Base-by-base conservation (phyloP, 2,113 vertebrate species). In the Platysternon megacephalum region DNA sequence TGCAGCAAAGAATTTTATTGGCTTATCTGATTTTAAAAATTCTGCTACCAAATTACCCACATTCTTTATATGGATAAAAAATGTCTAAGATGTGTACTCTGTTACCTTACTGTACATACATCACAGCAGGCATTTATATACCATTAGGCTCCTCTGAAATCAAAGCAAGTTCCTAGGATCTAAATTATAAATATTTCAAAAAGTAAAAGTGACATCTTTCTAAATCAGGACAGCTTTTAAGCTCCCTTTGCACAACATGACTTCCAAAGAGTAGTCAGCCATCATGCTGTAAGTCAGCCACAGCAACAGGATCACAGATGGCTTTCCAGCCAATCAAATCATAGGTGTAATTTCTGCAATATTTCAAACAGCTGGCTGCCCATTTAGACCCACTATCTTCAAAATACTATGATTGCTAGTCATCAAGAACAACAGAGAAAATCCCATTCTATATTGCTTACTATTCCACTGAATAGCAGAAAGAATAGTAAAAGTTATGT, bases 221-320 rank as follows among this genome's bases (percentile, higher is more conserved):
- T 87, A 92, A 93, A 91, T 52, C 32, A 85, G 84, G 53, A 53
- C 84, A 85, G 53, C 76, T 79, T 97, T 97, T 84, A 97, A 91
- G 79, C 52, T 84, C 74, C 84, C 72, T 93, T 91, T 90, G 35
- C 56, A 95, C 89, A 96, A 11, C 46, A 11, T 68, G 82, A 96
- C 48, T 84, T 93, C 95, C 48, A 2, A 61, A 91, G 65, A 83
- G 48, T 91, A 84, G 44, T 84, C 79, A 96, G 84, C 32, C 51
- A 87, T 55, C 56, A 26, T 48, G 11, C 22, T 52, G 10, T 24
- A 92, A 29, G 46, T 85, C 78, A 95, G 29, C 39, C 78, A 84
- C 22, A 85, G 49, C 79, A 90, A 89, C 35, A 91, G 65, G 61
- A 87, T 21, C 79, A 89, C 8, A 52, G 82, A 55, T 21, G 87